phyloP scores from a whole-genome alignment of 2,888 invertebrate species.

The Tipula unca region DNA sequence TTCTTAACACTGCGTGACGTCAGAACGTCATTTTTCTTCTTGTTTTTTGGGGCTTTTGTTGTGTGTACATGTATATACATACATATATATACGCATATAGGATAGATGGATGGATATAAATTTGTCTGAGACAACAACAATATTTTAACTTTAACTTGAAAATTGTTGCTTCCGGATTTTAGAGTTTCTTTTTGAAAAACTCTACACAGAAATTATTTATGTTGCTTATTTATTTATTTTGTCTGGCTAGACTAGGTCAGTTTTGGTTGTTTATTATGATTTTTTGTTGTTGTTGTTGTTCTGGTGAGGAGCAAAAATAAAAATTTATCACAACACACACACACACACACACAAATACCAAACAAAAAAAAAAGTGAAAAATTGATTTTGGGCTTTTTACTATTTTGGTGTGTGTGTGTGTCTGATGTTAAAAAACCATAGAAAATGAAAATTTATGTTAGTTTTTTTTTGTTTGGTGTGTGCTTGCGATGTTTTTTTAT shows the following conservation, averaged over 20 bases:
- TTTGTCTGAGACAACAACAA: neutral
- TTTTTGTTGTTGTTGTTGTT: neutral
- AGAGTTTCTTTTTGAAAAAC: neutral
- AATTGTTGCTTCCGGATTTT: slow-evolving; percentile 17
- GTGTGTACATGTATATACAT: neutral
- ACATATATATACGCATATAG: no score
- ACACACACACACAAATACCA: neutral
- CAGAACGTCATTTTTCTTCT: slow-evolving; percentile 19
- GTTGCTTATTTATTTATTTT: slow-evolving; percentile 15
- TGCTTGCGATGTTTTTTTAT: neutral
- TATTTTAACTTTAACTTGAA: neutral
- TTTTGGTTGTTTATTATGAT: neutral
- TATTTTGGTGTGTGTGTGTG: neutral
- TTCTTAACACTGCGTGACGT: slow-evolving; percentile 19
- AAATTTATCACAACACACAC: neutral
- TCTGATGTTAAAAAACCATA: neutral
- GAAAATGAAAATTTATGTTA: slow-evolving; percentile 4
- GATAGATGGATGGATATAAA: neutral
- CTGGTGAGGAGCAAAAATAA: neutral
- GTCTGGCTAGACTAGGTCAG: slow-evolving; percentile 18
- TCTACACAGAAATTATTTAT: neutral
- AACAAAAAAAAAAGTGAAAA: neutral
- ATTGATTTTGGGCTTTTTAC: slow-evolving; percentile 19
- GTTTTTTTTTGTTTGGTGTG: neutral
- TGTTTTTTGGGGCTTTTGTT: neutral